Evolutionary conservation across 2,113 vertebrate genomes (phyloP), one percentile per base, ranked within the genome.

Genomic region (Malurus alboscapulatus): DNA sequence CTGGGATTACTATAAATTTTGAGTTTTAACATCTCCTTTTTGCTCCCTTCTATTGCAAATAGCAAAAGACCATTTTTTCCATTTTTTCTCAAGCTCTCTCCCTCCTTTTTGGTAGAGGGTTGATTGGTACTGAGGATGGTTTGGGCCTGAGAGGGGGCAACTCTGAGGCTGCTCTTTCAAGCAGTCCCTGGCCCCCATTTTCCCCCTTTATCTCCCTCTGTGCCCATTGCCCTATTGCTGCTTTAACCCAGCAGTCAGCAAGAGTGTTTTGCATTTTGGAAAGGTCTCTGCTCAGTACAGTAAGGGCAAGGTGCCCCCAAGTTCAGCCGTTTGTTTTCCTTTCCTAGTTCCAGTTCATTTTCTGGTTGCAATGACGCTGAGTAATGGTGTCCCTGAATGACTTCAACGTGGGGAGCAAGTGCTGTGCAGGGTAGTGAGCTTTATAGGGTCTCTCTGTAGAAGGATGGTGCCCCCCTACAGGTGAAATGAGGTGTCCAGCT

Each of bases 401-500:
- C 8, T 51, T 66, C 8, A 40, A n/a, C 0, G 0, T 11, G 32
- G 8, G 16, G 25, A 73, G 19, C 3, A 2, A 6, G 32, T 14
- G 19, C 29, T 87, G 54, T 51, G 25, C 22, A 24, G 7, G 24
- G 21, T 32, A 21, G 45, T 38, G 58, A 15, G 58, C 17, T n/a
- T 27, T 62, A 16, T 29, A 32, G 30, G n/a, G n/a, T 8, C 45
- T 50, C 34, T 62, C 36, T 32, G 48, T 15, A 42, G 58, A 51
- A 38, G 29, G 29, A 42, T n/a, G 29, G 4, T 20, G 24, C 26
- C 19, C n/a, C 36, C 29, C 36, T 29, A 47, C 4, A 21, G 17
- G 47, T 51, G 17, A 62, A 62, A 42, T 10, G 36, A 62, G 58
- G 45, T 26, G 29, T 17, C 27, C 45, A n/a, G 22, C 29, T 77